Conservation (phyloP, 2,113 vertebrate species). For the Okapia johnstoni region DNA sequence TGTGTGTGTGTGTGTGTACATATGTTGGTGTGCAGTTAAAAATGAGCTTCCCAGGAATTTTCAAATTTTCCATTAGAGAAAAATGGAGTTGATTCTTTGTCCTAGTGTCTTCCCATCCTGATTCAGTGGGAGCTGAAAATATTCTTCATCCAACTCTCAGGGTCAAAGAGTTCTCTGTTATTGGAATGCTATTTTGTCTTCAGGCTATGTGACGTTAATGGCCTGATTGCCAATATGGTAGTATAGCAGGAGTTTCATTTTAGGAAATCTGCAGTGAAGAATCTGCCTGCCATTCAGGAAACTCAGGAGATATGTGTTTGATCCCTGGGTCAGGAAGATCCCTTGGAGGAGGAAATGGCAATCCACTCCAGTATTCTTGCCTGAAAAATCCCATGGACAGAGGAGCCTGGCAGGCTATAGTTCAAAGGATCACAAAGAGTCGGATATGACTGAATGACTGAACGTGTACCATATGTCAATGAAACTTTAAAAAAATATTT, state of each 20-base stretch:
- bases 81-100: constrained; percentile 44
- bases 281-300: background rate
- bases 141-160: background rate
- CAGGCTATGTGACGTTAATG: constrained; percentile 38
- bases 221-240: constrained; percentile 32
- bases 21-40: background rate
- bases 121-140: constrained; percentile 23
- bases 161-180: constrained; percentile 34
- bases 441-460: background rate
- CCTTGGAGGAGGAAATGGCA: background rate
- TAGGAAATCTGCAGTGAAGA: constrained; percentile 11
- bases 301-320: background rate
- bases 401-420: background rate
- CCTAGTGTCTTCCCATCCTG: background rate
- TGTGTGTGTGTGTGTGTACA: background rate
- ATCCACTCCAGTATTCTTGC: background rate
- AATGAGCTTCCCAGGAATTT: constrained; percentile 17
- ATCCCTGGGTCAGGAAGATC: background rate
- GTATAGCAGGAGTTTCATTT: constrained; percentile 38
- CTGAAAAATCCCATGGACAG: background rate
- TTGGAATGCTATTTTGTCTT: constrained; percentile 49
- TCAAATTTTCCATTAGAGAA: constrained; percentile 7
- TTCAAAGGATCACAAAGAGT: background rate
- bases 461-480: background rate
- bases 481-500: constrained; percentile 25